phyloP scores from a whole-genome alignment of 2,113 vertebrate genomes.

The Neolamprologus sp. region DNA sequence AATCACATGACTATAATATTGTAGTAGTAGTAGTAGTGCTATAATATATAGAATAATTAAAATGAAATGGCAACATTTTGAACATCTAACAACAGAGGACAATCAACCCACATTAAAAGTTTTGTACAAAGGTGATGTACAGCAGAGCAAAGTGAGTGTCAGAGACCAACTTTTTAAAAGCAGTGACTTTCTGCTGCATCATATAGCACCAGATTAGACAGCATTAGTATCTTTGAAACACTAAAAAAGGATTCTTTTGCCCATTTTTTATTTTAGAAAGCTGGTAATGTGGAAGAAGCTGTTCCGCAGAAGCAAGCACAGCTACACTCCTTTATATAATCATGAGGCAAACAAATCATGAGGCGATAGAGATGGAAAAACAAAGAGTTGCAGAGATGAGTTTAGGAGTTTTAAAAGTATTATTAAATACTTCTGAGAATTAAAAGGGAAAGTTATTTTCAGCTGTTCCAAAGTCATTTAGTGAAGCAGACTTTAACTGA shows the following conservation, averaged over 20 bases:
- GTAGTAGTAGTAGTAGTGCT: neutral
- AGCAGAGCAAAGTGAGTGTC: constrained; percentile 2
- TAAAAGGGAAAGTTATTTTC: neutral
- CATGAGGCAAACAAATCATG: neutral
- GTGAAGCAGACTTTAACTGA: neutral
- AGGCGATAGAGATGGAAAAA: neutral
- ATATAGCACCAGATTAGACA: constrained; percentile 19
- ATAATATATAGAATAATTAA: neutral
- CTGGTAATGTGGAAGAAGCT: constrained; percentile 13
- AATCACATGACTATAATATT: neutral
- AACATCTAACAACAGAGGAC: neutral
- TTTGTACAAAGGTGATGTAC: constrained; percentile 36
- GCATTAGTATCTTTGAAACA: constrained; percentile 12
- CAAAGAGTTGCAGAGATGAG: neutral
- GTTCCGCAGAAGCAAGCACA: constrained; percentile 2
- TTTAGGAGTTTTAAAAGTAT: neutral
- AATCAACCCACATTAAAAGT: constrained; percentile 2
- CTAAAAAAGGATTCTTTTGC: constrained; percentile 13
- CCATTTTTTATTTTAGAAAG: neutral
- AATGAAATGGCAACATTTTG: neutral
- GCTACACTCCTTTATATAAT: constrained; percentile 23
- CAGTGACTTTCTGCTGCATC: constrained; percentile 14
- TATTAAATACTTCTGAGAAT: neutral
- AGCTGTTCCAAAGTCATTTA: neutral
- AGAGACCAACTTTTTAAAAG: constrained; percentile 14